Conservation (phyloP, 2,113 vertebrate genomes). For the Sigmodon hispidus region DNA sequence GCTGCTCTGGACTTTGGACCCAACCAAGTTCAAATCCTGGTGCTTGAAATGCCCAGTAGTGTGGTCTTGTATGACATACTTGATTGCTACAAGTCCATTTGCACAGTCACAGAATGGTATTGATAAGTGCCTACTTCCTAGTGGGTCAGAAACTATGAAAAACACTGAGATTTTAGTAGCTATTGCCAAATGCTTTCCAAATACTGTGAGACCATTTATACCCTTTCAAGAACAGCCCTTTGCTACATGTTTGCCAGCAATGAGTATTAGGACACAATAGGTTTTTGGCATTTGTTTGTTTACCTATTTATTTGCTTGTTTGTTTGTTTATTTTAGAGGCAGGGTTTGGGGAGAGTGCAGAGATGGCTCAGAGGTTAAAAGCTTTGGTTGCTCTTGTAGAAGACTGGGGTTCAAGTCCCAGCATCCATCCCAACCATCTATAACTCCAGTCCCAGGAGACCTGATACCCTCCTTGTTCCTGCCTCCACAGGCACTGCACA, state of each 20-base stretch:
- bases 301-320: neutral
- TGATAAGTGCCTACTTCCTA: constrained; percentile 19
- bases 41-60: neutral
- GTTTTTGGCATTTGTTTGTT: neutral
- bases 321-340: neutral
- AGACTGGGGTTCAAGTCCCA: neutral
- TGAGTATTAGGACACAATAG: neutral
- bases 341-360: neutral
- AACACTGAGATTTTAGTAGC: neutral
- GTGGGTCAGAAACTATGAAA: constrained; percentile 19
- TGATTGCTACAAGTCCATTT: constrained; percentile 53
- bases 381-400: neutral
- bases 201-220: neutral
- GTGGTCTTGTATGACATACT: neutral
- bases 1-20: constrained; percentile 9
- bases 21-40: constrained; percentile 41
- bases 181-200: constrained; percentile 27
- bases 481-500: neutral
- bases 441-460: neutral
- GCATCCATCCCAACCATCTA: neutral
- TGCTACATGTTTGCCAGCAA: neutral
- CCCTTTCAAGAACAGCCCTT: neutral
- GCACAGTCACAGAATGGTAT: constrained; percentile 44
- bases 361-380: neutral
- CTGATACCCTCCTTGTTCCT: neutral